Evolutionary conservation across 2,113 vertebrate genomes (phyloP).

Genomic region (Notarius quadriscutis): DNA sequence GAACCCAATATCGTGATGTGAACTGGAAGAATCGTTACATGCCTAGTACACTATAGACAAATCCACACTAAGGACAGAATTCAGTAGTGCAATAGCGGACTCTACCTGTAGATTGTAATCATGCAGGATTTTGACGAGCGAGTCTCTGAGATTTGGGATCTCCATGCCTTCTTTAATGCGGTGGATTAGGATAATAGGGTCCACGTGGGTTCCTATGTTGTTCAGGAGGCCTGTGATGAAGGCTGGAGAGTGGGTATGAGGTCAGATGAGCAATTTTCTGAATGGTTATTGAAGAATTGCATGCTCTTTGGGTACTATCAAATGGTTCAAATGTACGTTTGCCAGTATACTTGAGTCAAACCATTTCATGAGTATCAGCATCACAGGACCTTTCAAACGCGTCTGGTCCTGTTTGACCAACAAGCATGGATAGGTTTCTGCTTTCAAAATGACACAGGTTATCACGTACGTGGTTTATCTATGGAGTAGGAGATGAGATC

Average conservation of each 20-base stretch:
- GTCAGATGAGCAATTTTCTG: neutral
- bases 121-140: conserved; percentile 95
- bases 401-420: neutral
- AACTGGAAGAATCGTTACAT: too few relatives aligned
- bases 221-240: conserved; percentile 98
- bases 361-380: neutral
- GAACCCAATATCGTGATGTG: too few relatives aligned
- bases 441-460: neutral
- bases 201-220: conserved; percentile 97
- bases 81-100: neutral
- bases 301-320: neutral
- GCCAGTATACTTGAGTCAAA: neutral
- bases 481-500: conserved; percentile 98
- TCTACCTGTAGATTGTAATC: conserved; percentile 96
- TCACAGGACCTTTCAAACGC: neutral
- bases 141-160: conserved; percentile 96
- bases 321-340: neutral
- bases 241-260: conserved; percentile 67
- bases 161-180: conserved; percentile 99
- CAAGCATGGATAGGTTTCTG: too few relatives aligned
- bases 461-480: conserved; percentile 91
- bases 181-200: conserved; percentile 94
- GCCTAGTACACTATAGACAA: neutral
- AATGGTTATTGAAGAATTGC: neutral
- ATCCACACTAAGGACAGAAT: neutral